Conservation (phyloP, 2,888 invertebrate genomes). For the Orthosia gothica region DNA sequence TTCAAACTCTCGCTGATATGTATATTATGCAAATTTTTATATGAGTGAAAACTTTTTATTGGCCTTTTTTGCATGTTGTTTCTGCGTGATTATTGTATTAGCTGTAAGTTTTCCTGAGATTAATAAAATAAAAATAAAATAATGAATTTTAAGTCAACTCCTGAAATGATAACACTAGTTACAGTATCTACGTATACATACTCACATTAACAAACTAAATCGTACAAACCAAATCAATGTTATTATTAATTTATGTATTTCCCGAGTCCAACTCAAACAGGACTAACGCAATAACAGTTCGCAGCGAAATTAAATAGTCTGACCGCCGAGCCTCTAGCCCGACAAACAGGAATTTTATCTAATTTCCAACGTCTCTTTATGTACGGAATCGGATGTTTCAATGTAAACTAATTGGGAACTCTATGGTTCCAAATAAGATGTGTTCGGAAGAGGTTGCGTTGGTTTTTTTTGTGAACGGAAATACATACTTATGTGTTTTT, state of each 20-base stretch:
- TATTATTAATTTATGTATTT: conserved; percentile 67
- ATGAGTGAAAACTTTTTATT: no score
- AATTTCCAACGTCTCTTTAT: conserved; percentile 70
- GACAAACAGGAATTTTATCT: conserved; percentile 78
- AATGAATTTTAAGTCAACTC: no score
- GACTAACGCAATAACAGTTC: conserved; percentile 75
- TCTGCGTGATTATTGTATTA: no score
- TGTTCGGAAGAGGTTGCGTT: conserved; percentile 25
- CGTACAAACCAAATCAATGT: conserved; percentile 50
- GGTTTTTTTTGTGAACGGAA: no score
- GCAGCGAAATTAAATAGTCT: conserved; percentile 75
- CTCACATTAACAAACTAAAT: conserved; percentile 13
- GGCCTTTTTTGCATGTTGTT: no score
- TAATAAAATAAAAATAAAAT: no score
- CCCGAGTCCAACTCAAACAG: conserved; percentile 71
- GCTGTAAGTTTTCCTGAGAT: no score
- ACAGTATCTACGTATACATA: no score
- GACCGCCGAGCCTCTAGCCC: conserved; percentile 68
- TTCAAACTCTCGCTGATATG: no score
- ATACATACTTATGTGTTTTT: no score
- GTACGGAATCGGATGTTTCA: conserved; percentile 33
- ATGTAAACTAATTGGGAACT: conserved; percentile 46
- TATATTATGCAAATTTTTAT: no score
- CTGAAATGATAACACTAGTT: no score
- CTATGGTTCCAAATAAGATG: conserved; percentile 19